These are phyloP conservation scores for Thera britannica DNA, from an alignment of 2,888 invertebrate species.

Conservation along the genomic window DNA sequence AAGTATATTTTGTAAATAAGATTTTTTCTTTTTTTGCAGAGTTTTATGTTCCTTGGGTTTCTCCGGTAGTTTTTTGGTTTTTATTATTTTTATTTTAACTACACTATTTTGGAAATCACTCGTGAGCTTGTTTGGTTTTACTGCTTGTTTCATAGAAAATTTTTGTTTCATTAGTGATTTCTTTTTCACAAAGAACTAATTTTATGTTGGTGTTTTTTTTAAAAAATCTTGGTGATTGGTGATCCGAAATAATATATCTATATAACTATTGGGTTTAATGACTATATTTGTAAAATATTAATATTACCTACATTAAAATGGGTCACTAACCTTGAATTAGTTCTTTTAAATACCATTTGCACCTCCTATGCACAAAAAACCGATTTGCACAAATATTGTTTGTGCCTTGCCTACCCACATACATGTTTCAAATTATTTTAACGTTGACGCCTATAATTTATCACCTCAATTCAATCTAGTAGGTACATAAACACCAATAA, in stretches of 20 bases:
- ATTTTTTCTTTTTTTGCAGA: slow-evolving; percentile 70
- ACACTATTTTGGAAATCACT: slow-evolving; percentile 55
- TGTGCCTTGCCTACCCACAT: neutral
- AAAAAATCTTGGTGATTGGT: slow-evolving; percentile 35
- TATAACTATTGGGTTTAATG: slow-evolving; percentile 17
- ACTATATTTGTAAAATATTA: slow-evolving; percentile 5
- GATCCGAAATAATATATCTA: slow-evolving; percentile 26
- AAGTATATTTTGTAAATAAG: slow-evolving; percentile 40
- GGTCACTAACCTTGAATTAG: slow-evolving; percentile 62
- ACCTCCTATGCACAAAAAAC: neutral
- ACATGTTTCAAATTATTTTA: neutral
- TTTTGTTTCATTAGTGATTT: slow-evolving; percentile 56
- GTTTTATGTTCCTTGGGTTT: slow-evolving; percentile 75
- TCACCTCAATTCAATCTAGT: neutral
- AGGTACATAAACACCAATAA: neutral
- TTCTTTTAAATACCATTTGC: slow-evolving; percentile 44
- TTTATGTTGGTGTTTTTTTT: slow-evolving; percentile 57
- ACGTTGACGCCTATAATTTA: neutral
- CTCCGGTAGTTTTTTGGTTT: slow-evolving; percentile 79
- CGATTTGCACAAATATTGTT: neutral
- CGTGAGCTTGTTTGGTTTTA: slow-evolving; percentile 43
- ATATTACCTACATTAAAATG: neutral
- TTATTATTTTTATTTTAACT: slow-evolving; percentile 51
- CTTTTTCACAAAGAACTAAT: slow-evolving; percentile 58
- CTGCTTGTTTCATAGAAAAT: neutral